Conservation (phyloP, 2,888 invertebrate species). For the Plebejus anna region DNA sequence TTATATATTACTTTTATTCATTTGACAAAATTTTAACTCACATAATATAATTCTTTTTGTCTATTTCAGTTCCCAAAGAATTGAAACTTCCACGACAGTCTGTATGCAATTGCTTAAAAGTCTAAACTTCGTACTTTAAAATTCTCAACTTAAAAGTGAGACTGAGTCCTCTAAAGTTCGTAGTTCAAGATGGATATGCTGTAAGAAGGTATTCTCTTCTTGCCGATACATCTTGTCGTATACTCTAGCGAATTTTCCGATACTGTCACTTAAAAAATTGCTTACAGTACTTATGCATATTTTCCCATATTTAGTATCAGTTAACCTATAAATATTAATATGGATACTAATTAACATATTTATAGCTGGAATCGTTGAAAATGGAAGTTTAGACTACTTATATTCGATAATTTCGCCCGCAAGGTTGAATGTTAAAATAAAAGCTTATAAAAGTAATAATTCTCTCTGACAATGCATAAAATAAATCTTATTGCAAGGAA, state of each 20-base stretch:
- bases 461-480: no score
- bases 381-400: no score
- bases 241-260: not conserved
- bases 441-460: no score
- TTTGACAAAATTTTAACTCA: no score
- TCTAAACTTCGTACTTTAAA: slow-evolving; percentile 1
- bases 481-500: no score
- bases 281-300: not conserved
- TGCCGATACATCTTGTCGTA: not conserved
- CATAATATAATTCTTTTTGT: not conserved
- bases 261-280: not conserved
- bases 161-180: not conserved
- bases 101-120: not conserved
- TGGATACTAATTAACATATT: slow-evolving; percentile 31
- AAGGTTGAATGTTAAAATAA: no score
- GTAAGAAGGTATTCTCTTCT: not conserved
- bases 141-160: not conserved
- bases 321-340: not conserved
- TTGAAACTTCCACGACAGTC: not conserved
- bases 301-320: not conserved
- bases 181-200: slow-evolving; percentile 3
- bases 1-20: no score
- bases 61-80: not conserved
- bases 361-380: not conserved
- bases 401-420: no score